Evolutionary conservation across 2,888 invertebrate species (phyloP), one percentile per base, ranked within the genome.

Genomic region (Epirrhoe tristata): DNA sequence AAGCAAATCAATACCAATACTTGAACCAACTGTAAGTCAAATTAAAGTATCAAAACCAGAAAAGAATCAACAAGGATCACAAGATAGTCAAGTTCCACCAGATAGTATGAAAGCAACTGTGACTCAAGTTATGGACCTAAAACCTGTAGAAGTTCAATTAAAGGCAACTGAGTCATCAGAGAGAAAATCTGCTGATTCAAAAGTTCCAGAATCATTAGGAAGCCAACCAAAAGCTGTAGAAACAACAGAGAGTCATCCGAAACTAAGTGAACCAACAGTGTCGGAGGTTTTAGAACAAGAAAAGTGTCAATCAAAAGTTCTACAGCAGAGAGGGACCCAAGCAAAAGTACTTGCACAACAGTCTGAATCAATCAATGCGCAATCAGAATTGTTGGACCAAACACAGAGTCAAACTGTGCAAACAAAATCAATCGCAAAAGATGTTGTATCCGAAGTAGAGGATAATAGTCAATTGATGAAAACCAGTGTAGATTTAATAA

Each of bases 401-500:
- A 55, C 7, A n/a, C 39, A 43, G 12, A 43, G 12, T 12, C 12
- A 5, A 7, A 12, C n/a, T 39, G 55, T 17, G 31, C 50, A 62
- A 54, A 48, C 17, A 12, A 12, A 57, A 32, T 52, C 43, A 46
- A 12, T 46, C 1, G 17, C 62, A 50, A 50, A 61, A 55, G 55
- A 61, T 61, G 17, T 54, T 24, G 32, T 39, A 16, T 24, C 16
- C 24, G 10, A 24, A 48, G 24, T 24, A 16, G 56, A 57, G 12
- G 31, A 63, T 43, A 57, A 10, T 7, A 51, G n/a, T 51, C 5
- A 32, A 24, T 53, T 34, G 7, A 63, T 43, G 17, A 36, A 14
- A 58, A 63, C 31, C 12, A 54, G 39, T 54, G 39, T 54, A 32
- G 31, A 46, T 56, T 24, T 51, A 46, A 46, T 48, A 31, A 12